A percentile compares a stretch with the other conserved stretches of the same genome.
Evolutionary conservation across 2,797 vertebrate species (phyloP).

Genomic region (Oceanodroma leucorhoa): DNA sequence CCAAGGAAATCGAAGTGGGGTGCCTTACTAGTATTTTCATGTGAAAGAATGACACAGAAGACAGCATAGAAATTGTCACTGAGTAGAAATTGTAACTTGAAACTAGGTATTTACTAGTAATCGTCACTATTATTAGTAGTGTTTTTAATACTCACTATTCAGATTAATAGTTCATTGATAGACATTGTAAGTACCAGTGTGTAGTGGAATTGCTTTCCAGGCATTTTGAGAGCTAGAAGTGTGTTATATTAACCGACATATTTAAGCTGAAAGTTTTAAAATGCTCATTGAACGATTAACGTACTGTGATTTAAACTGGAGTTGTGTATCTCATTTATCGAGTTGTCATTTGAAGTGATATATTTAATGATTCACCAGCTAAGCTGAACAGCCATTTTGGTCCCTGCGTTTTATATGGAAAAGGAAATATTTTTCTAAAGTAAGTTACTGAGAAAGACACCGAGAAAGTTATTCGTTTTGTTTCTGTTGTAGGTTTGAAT

Average conservation of each 20-base stretch:
- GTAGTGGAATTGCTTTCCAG: neutral
- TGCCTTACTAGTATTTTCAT: accelerated
- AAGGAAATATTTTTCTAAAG: neutral
- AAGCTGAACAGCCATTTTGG: neutral
- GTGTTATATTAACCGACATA: neutral
- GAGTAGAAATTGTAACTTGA: neutral
- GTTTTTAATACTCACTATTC: neutral
- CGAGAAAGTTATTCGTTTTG: neutral
- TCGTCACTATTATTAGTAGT: accelerated
- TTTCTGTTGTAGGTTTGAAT: neutral
- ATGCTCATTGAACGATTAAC: accelerated
- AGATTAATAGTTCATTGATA: neutral
- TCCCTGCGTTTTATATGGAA: neutral
- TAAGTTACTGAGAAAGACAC: neutral
- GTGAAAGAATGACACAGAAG: neutral
- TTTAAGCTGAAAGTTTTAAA: accelerated
- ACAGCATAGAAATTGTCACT: neutral
- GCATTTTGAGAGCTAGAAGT: neutral
- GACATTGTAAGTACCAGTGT: neutral
- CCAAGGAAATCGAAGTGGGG: accelerated
- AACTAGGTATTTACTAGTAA: neutral
- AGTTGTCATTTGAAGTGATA: neutral
- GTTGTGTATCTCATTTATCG: neutral
- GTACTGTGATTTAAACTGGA: neutral
- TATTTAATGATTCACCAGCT: neutral